Conservation (phyloP, 2,888 invertebrate species). For the Masnerella sp. region DNA sequence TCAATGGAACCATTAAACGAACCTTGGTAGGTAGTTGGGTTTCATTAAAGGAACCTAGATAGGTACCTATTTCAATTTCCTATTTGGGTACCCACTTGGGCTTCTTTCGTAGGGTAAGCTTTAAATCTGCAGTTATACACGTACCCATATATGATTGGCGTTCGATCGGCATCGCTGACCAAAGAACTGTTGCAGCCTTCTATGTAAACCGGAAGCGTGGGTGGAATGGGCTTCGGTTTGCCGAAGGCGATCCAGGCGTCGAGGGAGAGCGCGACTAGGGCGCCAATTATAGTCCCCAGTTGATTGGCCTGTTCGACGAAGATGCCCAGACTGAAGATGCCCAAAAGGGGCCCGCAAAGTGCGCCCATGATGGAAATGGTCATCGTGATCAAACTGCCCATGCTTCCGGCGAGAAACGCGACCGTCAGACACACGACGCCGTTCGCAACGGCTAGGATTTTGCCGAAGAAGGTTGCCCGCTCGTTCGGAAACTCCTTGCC, state of each 20-base stretch:
- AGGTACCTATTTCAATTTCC: too few relatives aligned
- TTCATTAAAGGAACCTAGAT: too few relatives aligned
- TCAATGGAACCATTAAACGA: too few relatives aligned
- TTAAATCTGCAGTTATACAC: too few relatives aligned
- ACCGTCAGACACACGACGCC: constrained; percentile 66
- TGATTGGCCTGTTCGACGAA: constrained; percentile 85
- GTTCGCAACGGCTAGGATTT: constrained; percentile 66
- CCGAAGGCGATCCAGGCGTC: constrained; percentile 67
- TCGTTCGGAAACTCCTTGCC: constrained; percentile 84
- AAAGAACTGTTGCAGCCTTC: constrained; percentile 52
- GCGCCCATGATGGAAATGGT: constrained; percentile 91
- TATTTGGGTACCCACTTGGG: too few relatives aligned
- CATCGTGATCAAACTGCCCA: constrained; percentile 78
- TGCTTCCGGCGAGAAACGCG: constrained; percentile 67
- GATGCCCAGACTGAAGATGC: constrained; percentile 91
- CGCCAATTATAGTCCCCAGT: constrained; percentile 69
- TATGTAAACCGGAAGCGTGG: constrained; percentile 62
- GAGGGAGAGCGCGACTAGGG: constrained; percentile 60
- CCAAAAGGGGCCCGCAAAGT: constrained; percentile 91
- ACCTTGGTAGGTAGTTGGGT: too few relatives aligned
- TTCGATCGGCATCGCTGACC: constrained; percentile 29
- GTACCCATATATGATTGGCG: constrained; percentile 46
- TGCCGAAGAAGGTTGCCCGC: constrained; percentile 83
- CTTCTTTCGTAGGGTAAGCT: too few relatives aligned
- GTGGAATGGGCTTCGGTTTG: constrained; percentile 62